These are phyloP conservation scores for Acestrorhynchus altus DNA, from an alignment of 2,797 vertebrate genomes.

Conservation along the genomic window DNA sequence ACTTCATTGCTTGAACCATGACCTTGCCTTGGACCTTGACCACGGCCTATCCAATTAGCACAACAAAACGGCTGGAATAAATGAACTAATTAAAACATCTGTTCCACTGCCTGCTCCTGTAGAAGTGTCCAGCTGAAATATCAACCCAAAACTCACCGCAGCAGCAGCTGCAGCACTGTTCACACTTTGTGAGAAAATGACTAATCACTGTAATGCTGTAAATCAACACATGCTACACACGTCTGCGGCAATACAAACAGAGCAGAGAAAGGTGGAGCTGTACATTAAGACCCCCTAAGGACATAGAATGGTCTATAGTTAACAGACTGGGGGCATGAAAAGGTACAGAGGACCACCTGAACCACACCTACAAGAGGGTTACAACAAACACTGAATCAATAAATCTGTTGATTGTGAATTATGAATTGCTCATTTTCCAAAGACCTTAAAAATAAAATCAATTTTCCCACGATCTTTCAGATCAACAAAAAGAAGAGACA, in stretches of 20 bases:
- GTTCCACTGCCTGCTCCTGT: background rate
- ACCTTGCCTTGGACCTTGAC: background rate
- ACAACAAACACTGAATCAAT: no score
- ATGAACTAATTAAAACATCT: background rate
- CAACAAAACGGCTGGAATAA: background rate
- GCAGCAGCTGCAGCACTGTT: background rate
- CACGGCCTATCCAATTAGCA: background rate
- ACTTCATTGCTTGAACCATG: background rate
- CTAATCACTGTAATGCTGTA: slow-evolving; percentile 10
- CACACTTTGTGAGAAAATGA: background rate
- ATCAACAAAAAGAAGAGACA: no score
- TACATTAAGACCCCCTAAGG: background rate
- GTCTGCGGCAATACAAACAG: background rate
- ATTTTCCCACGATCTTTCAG: no score
- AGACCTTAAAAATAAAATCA: no score
- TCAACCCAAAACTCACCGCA: background rate
- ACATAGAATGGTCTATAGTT: background rate
- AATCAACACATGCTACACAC: background rate
- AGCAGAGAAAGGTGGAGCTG: background rate
- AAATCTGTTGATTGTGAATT: no score
- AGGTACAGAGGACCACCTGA: no score
- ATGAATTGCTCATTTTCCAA: no score
- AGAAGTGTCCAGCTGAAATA: background rate
- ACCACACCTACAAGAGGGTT: no score
- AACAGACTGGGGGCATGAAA: background rate